These are phyloP conservation scores for Aethina tumida DNA, from an alignment of 1,140 invertebrate species.

Conservation along the genomic window DNA sequence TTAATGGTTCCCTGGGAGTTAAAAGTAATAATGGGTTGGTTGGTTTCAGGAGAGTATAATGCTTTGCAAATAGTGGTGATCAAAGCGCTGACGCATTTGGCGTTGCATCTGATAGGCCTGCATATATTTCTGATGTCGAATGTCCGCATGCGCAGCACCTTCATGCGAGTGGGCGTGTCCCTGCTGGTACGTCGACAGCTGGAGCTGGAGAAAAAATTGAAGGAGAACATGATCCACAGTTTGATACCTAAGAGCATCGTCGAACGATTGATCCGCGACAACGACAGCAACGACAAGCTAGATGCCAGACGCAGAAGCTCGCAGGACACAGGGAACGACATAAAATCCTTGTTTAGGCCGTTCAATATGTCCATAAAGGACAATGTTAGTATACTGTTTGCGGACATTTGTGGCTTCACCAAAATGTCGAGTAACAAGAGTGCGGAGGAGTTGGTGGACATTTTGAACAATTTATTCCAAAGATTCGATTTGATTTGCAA, in stretches of 20 bases:
- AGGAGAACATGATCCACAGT: slow-evolving; percentile 95
- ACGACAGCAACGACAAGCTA: slow-evolving; percentile 28
- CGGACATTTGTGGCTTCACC: slow-evolving; percentile 96
- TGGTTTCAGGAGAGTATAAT: slow-evolving; percentile 33
- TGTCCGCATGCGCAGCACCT: slow-evolving; percentile 85
- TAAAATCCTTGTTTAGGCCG: slow-evolving; percentile 76
- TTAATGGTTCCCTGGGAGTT: no score
- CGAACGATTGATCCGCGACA: slow-evolving; percentile 60
- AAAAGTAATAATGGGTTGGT: no score
- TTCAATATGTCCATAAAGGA: slow-evolving; percentile 95
- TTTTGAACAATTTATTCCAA: slow-evolving; percentile 93
- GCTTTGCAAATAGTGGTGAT: slow-evolving; percentile 47
- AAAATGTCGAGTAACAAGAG: slow-evolving; percentile 95
- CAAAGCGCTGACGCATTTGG: slow-evolving; percentile 65
- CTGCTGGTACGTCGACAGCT: slow-evolving; percentile 75
- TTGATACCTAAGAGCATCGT: slow-evolving; percentile 93
- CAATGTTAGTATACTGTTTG: slow-evolving; percentile 95
- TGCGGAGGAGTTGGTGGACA: slow-evolving; percentile 76
- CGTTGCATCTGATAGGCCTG: slow-evolving; percentile 84
- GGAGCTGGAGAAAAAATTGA: slow-evolving; percentile 87
- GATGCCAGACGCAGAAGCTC: slow-evolving; percentile 37
- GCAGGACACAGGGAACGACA: slow-evolving; percentile 52
- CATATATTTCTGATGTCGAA: slow-evolving; percentile 90
- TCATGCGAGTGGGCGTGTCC: slow-evolving; percentile 94
- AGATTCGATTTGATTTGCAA: slow-evolving; percentile 82